Evolutionary conservation across 1,140 invertebrate species (phyloP).

Genomic region (Drosophila tropicalis): DNA sequence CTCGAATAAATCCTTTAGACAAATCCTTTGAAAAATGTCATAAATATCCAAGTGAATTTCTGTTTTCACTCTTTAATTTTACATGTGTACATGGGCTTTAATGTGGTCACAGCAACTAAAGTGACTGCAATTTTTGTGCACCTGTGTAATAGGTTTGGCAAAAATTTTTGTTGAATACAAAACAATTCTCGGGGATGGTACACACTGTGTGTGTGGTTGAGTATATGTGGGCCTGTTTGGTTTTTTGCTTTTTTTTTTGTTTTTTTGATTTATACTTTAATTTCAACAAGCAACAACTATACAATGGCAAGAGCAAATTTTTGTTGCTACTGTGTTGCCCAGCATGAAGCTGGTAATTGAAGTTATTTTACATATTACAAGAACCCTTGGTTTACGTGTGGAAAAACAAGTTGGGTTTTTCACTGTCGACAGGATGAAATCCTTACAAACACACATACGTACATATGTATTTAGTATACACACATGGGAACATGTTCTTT

Average conservation of each 20-base stretch:
- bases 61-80: background rate
- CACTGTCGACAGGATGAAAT: constrained; percentile 33
- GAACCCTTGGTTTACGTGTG: constrained; percentile 31
- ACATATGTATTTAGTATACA: background rate
- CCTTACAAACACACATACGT: background rate
- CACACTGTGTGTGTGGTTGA: background rate
- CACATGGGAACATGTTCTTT: background rate
- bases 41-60: background rate
- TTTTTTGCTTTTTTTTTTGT: constrained; percentile 15
- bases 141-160: constrained; percentile 2
- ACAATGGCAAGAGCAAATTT: constrained; percentile 7
- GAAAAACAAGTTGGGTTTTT: constrained; percentile 60
- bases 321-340: constrained; percentile 26
- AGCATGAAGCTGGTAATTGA: constrained; percentile 58
- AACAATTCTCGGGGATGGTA: background rate
- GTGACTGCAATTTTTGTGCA: background rate
- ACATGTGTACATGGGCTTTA: too few relatives aligned
- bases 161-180: constrained; percentile 4
- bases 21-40: background rate
- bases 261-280: constrained; percentile 25
- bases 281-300: constrained; percentile 23
- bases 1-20: too few relatives aligned
- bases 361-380: constrained; percentile 70
- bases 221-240: constrained; percentile 10
- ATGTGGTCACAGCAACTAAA: too few relatives aligned